Conservation (phyloP, 2,113 vertebrate species). For the Hirundichthys speculiger region DNA sequence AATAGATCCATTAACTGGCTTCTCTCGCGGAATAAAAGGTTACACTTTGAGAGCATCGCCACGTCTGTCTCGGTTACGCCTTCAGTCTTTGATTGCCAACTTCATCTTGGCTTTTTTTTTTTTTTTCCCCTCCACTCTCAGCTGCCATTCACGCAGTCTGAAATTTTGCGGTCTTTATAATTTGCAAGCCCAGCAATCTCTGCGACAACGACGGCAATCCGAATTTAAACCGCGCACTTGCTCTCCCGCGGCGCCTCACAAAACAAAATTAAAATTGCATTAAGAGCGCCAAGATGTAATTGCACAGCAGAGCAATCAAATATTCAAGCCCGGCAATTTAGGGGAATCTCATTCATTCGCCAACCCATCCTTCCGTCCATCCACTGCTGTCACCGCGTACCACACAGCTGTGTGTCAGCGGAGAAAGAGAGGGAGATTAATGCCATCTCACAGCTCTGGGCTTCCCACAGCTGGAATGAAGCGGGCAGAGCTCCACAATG, state of each 20-base stretch:
- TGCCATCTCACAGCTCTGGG: conserved; percentile 64
- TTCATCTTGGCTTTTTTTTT: conserved; percentile 80
- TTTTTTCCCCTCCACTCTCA: conserved; percentile 64
- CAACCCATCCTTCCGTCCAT: conserved; percentile 81
- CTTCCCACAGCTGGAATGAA: conserved; percentile 70
- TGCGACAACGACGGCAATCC: conserved; percentile 64
- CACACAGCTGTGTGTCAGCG: conserved; percentile 76
- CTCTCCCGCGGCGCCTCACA: conserved; percentile 75
- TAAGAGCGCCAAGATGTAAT: conserved; percentile 80
- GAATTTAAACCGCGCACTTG: conserved; percentile 69
- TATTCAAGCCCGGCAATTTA: conserved; percentile 83
- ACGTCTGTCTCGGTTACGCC: conserved; percentile 83
- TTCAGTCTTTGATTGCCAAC: conserved; percentile 84
- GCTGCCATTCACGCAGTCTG: conserved; percentile 78
- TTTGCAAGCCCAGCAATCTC: conserved; percentile 78
- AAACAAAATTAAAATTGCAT: conserved; percentile 85
- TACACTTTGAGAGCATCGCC: conserved; percentile 79
- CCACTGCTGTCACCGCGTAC: conserved; percentile 68
- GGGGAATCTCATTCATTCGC: conserved; percentile 80
- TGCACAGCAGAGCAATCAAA: conserved; percentile 85
- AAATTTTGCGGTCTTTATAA: conserved; percentile 81
- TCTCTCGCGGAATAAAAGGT: conserved; percentile 83
- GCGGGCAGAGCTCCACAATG: conserved; percentile 56
- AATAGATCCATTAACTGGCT: conserved; percentile 84
- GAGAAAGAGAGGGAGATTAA: conserved; percentile 47